These are phyloP conservation scores for Piezodorus guildinii DNA, from an alignment of 1,140 invertebrate species.

Conservation along the genomic window DNA sequence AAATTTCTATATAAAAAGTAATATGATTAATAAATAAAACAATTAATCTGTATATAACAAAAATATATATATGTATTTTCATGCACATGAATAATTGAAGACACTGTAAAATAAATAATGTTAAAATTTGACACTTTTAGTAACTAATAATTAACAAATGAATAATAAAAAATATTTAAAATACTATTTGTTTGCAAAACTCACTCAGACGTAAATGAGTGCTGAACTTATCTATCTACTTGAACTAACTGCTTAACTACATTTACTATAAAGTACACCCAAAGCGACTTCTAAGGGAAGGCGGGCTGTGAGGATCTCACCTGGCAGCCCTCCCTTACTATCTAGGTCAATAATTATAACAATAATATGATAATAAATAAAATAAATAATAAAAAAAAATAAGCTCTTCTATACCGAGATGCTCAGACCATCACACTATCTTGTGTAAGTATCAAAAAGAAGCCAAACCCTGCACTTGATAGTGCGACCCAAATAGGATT, in stretches of 20 bases:
- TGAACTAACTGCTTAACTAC: slow-evolving; percentile 4
- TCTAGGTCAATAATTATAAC: background rate
- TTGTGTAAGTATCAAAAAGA: slow-evolving; percentile 8
- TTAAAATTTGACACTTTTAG: no score
- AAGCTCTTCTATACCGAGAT: slow-evolving; percentile 11
- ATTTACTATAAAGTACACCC: slow-evolving; percentile 2
- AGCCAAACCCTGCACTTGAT: slow-evolving; percentile 12
- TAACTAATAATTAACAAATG: no score
- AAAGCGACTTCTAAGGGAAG: slow-evolving; percentile 8
- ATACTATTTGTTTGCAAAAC: slow-evolving; percentile 7
- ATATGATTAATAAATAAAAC: no score
- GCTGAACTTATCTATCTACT: slow-evolving; percentile 1
- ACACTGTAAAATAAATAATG: no score
- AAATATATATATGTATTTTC: no score
- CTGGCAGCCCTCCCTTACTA: background rate
- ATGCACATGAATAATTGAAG: no score
- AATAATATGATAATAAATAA: background rate
- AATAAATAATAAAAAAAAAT: background rate
- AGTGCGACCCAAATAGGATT: background rate
- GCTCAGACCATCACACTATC: slow-evolving; percentile 15
- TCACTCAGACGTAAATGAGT: slow-evolving; percentile 10
- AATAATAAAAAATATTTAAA: background rate
- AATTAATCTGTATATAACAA: no score
- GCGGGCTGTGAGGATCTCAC: background rate
- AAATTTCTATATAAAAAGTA: no score